phyloP scores from a whole-genome alignment of 2,797 vertebrate species.

The Myotis myotis region DNA sequence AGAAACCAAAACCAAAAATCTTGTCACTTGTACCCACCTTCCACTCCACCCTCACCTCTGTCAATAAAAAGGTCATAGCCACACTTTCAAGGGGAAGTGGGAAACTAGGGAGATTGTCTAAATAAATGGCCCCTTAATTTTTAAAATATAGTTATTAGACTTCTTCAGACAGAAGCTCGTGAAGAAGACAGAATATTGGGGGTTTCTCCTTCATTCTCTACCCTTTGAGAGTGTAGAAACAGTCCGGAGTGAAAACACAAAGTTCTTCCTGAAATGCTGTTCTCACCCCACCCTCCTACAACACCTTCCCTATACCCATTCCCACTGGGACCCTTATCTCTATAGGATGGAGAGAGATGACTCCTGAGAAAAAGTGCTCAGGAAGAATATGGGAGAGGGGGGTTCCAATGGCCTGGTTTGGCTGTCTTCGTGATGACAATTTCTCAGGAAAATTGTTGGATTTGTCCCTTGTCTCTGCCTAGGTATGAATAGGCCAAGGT shows the following conservation, averaged over 20 bases:
- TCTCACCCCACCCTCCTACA: neutral
- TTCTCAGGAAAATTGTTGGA: conserved; percentile 34
- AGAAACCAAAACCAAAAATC: conserved; percentile 25
- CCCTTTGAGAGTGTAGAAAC: neutral
- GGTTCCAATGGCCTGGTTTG: neutral
- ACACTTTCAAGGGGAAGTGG: neutral
- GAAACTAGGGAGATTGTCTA: neutral
- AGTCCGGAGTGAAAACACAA: neutral
- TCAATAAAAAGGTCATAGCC: conserved; percentile 1
- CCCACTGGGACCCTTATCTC: neutral
- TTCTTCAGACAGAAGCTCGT: neutral
- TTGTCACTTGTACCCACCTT: neutral
- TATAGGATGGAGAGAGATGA: neutral
- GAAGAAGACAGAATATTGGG: neutral
- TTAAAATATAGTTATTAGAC: neutral
- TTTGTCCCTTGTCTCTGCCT: conserved; percentile 44
- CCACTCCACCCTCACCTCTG: neutral
- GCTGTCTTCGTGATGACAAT: conserved; percentile 31
- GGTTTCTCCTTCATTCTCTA: conserved; percentile 5
- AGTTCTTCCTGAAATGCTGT: conserved; percentile 23
- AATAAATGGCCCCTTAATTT: neutral
- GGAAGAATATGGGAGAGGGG: neutral
- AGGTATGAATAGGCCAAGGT: neutral
- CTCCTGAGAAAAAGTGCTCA: neutral
- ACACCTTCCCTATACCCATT: neutral